Evolutionary conservation across 2,113 vertebrate species (phyloP).

Genomic region (Bucco capensis): DNA sequence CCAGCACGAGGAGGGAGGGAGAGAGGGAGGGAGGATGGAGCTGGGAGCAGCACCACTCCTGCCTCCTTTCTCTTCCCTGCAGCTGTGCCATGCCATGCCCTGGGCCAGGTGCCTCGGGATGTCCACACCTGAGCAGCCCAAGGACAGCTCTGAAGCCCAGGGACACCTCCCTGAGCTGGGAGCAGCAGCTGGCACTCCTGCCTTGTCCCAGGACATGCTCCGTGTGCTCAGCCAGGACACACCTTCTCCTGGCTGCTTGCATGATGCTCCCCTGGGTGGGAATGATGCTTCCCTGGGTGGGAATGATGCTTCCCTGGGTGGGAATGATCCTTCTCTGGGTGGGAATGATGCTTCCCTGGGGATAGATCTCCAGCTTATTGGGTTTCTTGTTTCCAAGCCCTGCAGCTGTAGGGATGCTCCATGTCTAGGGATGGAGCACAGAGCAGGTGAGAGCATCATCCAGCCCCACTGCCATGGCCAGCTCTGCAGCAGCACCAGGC

Average conservation of each 20-base stretch:
- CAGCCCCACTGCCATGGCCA: rapidly evolving
- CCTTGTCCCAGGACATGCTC: not conserved
- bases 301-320: not conserved
- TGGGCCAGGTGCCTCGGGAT: rapidly evolving
- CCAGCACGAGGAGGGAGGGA: not conserved
- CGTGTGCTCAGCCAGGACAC: not conserved
- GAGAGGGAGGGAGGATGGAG: not conserved
- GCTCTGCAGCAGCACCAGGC: rapidly evolving
- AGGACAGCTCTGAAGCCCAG: not conserved
- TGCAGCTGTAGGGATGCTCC: rapidly evolving
- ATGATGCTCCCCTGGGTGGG: no score
- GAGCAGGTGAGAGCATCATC: not conserved
- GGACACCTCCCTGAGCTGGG: rapidly evolving
- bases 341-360: not conserved
- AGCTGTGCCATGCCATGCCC: not conserved
- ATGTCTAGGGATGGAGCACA: rapidly evolving
- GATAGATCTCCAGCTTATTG: rapidly evolving
- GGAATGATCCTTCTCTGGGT: not conserved
- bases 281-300: not conserved
- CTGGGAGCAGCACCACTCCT: not conserved
- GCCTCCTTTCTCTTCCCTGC: rapidly evolving
- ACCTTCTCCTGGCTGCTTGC: no score
- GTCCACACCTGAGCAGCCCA: not conserved
- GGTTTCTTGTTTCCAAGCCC: rapidly evolving
- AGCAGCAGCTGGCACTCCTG: not conserved